Evolutionary conservation across 2,113 vertebrate species (phyloP).

Genomic region (Emberiza fucata): DNA sequence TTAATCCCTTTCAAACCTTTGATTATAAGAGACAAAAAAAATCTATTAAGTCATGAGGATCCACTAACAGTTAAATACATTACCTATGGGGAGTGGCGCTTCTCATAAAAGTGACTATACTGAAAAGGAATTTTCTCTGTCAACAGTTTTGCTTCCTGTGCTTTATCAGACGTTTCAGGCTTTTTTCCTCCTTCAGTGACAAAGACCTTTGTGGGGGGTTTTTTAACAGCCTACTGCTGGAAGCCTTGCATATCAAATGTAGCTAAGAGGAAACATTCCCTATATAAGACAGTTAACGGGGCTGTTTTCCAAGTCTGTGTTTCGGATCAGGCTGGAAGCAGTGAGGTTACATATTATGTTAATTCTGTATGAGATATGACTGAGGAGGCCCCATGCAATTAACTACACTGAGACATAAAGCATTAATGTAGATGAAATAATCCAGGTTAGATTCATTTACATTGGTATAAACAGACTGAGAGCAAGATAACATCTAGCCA

Average conservation of each 20-base stretch:
- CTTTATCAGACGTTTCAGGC: neutral
- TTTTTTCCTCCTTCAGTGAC: neutral
- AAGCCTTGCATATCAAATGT: neutral
- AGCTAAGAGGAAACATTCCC: neutral
- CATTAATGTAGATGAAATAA: neutral
- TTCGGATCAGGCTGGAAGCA: neutral
- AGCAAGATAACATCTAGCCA: neutral
- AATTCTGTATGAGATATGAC: neutral
- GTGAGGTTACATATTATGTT: neutral
- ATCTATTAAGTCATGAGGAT: neutral
- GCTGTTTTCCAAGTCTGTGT: neutral
- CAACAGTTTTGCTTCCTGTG: constrained; percentile 54
- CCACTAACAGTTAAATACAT: constrained; percentile 23
- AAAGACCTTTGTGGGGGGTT: neutral
- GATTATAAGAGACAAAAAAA: neutral
- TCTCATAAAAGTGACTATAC: constrained; percentile 41
- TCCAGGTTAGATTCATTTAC: neutral
- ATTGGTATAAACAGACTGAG: neutral
- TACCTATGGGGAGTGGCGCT: constrained; percentile 39
- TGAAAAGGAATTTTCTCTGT: constrained; percentile 58
- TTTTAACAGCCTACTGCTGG: neutral
- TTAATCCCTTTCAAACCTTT: neutral
- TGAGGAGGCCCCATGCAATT: neutral
- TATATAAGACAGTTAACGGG: neutral
- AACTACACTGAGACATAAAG: neutral